Evolutionary conservation across 2,888 invertebrate genomes (phyloP), one percentile per base, ranked within the genome.

Genomic region (Diachrysia chrysitis): DNA sequence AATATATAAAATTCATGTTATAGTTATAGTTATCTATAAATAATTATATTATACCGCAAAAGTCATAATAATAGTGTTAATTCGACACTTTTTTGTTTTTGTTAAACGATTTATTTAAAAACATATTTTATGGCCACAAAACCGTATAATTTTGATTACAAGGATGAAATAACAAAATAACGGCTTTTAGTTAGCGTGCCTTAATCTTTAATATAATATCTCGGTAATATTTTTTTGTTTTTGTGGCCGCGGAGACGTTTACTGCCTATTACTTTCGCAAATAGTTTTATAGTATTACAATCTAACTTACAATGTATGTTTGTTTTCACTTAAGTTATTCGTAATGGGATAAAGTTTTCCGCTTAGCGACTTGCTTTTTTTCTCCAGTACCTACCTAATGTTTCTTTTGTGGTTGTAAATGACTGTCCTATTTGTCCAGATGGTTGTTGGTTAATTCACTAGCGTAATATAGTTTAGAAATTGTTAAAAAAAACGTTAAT

Each of bases 91-190:
- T n/a, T n/a, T n/a, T n/a, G n/a, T n/a, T 51, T 67, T 67, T 60
- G 14, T 9, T 51, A 68, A 71, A 68, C 68, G 58, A 71, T 51
- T 46, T 63, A 67, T 61, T 32, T 75, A 71, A 58, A 46, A n/a
- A 56, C 16, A 71, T 55, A 64, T 74, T 78, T 71, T 67, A 64
- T 58, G 25, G 48, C 23, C 37, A 17, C 35, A 69, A 56, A 25
- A 42, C 16, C 53, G 19, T 48, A 35, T 42, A 53, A 35, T 78
- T 73, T 70, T 76, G 54, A 71, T 74, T 67, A 62, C 42, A 57
- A 19, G 10, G 55, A 46, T 17, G 21, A 62, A 78, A 74, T 70
- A 78, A 77, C 66, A 60, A 62, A 71, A 67, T 53, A 72, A 55
- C 63, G 59, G 59, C 35, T 58, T 71, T 55, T 46, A 68, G 51